Evolutionary conservation across 1,140 invertebrate species (phyloP), one percentile per base, ranked within the genome.

Genomic region (Camponotus floridanus): DNA sequence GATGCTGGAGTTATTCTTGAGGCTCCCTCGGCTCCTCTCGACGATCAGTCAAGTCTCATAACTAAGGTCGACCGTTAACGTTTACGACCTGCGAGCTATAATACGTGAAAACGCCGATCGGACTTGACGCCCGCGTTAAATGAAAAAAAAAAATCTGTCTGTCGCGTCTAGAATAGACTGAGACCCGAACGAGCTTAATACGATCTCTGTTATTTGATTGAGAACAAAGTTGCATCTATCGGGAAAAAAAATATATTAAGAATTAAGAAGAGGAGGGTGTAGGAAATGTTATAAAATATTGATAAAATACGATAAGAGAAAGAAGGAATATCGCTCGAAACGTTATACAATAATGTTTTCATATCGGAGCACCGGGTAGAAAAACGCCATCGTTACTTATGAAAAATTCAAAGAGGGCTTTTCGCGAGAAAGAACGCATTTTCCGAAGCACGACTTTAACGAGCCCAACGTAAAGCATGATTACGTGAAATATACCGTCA

Each of bases 31-130:
- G n/a, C 55, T 61, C 13, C 15, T 51, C 13, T 67, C 33, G 13
- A 68, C 48, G 64, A 76, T 78, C 73, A 57, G 59, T 73, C 21
- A 31, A 76, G 61, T 81, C 59, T 68, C 67, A 68, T 80, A 88
- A 74, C 61, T 65, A 65, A 55, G 33, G 57, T 59, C 61, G 73
- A 33, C 55, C 78, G 68, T 86, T 88, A 86, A 81, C 76, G 26
- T 81, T 81, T 86, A 86, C 62, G 85, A 86, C 59, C 85, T 86
- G 68, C 62, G 59, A 73, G 85, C 73, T 74, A 70, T 86, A 83
- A 83, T 70, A 83, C 61, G 79, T 21, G 64, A 84, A 83, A 86
- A 65, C 42, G 15, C 67, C 59, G 59, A 76, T 65, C 73, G 61
- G 13, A 85, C 55, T 78, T 78, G 79, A 73, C 55, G 67, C 51